Evolutionary conservation across 2,113 vertebrate species (phyloP).

Genomic region (Nymphicus hollandicus): DNA sequence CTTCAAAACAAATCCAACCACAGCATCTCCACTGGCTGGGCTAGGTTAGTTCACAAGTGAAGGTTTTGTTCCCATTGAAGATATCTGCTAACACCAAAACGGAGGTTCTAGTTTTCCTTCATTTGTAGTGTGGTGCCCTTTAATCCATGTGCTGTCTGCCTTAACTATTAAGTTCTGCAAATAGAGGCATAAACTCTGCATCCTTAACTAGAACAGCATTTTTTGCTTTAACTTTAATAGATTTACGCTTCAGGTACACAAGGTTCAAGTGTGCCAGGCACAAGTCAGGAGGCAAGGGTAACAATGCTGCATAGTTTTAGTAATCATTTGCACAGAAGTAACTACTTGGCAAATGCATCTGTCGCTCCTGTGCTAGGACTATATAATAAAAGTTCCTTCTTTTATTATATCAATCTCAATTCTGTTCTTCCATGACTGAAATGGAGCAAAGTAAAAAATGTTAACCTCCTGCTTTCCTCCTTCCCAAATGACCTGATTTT

Average conservation of each 20-base stretch:
- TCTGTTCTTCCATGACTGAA: background rate
- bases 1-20: slow-evolving; percentile 71
- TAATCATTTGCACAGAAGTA: background rate
- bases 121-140: background rate
- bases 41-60: slow-evolving; percentile 68
- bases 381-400: background rate
- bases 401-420: background rate
- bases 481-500: background rate
- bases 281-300: background rate
- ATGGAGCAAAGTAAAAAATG: background rate
- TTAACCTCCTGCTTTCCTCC: background rate
- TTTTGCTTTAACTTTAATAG: background rate
- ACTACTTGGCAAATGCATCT: background rate
- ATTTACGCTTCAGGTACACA: background rate
- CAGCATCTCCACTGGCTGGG: background rate
- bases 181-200: background rate
- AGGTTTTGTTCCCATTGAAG: background rate
- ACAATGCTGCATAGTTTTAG: background rate
- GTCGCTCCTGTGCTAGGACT: background rate
- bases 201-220: background rate
- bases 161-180: background rate
- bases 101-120: background rate
- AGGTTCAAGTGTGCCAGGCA: background rate
- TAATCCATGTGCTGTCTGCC: background rate
- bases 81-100: background rate